Percentiles rank a stretch among this genome's conserved stretches.
phyloP scores from a whole-genome alignment of 2,797 vertebrate species.

The Picus viridis region DNA sequence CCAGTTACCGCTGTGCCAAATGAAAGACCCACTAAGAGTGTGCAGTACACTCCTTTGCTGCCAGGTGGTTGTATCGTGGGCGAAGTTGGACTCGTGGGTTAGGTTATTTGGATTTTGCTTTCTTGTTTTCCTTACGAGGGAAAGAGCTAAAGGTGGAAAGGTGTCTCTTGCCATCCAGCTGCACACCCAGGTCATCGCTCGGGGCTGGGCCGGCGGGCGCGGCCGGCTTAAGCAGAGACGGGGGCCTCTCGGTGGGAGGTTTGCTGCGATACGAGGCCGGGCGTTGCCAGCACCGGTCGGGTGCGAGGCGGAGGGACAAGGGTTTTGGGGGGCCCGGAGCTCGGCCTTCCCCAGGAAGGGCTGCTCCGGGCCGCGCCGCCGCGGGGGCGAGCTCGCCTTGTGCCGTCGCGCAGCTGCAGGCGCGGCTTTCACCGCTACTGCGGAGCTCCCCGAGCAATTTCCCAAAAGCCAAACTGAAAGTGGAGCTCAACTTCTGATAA shows the following conservation, averaged over 20 bases:
- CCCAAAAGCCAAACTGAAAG: not conserved
- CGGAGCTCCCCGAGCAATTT: conserved; percentile 5
- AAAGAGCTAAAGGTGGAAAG: not conserved
- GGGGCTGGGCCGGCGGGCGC: not conserved
- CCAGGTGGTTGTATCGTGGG: not conserved
- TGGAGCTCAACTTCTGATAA: not conserved
- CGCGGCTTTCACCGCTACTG: not conserved
- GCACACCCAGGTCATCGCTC: not conserved
- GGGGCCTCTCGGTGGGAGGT: not conserved
- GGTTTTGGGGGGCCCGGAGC: not conserved
- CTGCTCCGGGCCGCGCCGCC: not conserved
- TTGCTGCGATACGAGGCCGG: not conserved
- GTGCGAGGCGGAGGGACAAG: not conserved
- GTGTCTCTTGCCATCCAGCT: not conserved
- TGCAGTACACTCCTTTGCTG: not conserved
- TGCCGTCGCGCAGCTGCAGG: conserved; percentile 4
- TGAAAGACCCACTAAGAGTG: not conserved
- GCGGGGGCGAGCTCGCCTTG: not conserved
- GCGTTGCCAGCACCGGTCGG: not conserved
- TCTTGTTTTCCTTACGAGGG: not conserved
- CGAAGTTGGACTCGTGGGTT: not conserved
- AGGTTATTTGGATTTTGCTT: not conserved
- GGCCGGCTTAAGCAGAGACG: not conserved
- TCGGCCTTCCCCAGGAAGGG: not conserved
- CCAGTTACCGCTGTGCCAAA: not conserved